Base-by-base conservation (phyloP, 92 coral and sea anemone genomes). In the Parazoanthus swiftii region DNA sequence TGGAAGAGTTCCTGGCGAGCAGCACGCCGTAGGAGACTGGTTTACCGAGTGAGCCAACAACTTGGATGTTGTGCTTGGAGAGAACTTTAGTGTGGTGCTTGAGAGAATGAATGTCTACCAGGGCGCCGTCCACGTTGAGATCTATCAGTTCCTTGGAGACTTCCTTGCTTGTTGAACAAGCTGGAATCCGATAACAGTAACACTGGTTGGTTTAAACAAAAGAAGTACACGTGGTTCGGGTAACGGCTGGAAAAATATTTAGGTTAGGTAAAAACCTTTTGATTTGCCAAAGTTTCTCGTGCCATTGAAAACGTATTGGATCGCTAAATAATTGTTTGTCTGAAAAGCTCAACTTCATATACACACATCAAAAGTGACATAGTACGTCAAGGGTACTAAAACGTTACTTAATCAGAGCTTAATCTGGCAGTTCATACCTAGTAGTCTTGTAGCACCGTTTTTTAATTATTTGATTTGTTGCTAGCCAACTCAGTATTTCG, bases 71-170 rank as follows among this genome's bases (percentile, higher is more conserved):
- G 83, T 95, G 92, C 68, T 91, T 82, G 23, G 89, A 88, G n/a
- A 96, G 88, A 6, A 77, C 54, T 59, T 85, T 77, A 15, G 91
- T 86, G 74, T 92, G 91, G 67, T 93, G 90, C 81, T 92, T 92
- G 25, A 97, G 89, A 21, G 95, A 93, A 68, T 97, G 96, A 8
- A 96, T 92, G 80, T 97, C 98, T 46, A 95, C 90, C 33, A 97
- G 75, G 44, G 98, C 96, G 4, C 93, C 98, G 21, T 91, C 95
- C 10, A 97, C 99, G 9, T 73, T 80, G 76, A 92, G 92, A 51
- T 92, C 87, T 14, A 93, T 88, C 89, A 97, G 77, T 14, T 89
- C 76, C n/a, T 58, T 86, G 63, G 92, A 95, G 21, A 96, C 92
- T 71, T 82, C 92, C 42, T 89, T 89, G 38, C 88, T 91, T 79